Percentiles rank a stretch among this genome's conserved stretches.
These are phyloP conservation scores for Nephotettix cincticeps DNA, from an alignment of 1,140 invertebrate species.

Conservation along the genomic window DNA sequence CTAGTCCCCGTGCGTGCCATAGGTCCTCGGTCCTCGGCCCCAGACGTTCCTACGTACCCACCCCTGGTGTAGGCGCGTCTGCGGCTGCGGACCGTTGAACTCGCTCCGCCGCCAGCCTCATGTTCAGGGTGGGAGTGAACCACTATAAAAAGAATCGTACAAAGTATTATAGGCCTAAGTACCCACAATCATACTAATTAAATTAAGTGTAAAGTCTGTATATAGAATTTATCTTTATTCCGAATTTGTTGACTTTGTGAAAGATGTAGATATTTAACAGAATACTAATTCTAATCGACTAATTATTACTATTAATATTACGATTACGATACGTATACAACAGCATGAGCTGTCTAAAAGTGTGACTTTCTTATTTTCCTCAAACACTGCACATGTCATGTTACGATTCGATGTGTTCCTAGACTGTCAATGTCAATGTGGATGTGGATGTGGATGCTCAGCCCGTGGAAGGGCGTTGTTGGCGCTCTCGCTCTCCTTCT, in stretches of 20 bases:
- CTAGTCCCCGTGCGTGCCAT: background rate
- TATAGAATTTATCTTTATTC: background rate
- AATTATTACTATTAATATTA: conserved; percentile 8
- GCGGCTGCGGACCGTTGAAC: no score
- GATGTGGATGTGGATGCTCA: background rate
- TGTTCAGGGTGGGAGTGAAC: background rate
- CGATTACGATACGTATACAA: background rate
- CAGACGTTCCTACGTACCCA: background rate
- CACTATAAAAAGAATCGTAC: conserved; percentile 32
- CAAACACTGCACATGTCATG: background rate
- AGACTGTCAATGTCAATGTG: background rate
- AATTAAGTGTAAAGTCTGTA: conserved; percentile 7
- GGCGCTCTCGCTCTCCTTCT: background rate
- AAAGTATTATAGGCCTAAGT: conserved; percentile 39
- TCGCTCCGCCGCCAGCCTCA: no score
- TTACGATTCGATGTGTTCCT: no score
- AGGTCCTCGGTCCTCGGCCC: background rate
- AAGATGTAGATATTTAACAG: conserved; percentile 4
- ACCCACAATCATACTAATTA: conserved; percentile 12
- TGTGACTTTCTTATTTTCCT: background rate
- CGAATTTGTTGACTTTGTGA: background rate
- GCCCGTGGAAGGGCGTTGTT: background rate
- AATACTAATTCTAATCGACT: conserved; percentile 11
- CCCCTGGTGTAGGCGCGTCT: no score
- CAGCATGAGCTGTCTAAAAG: background rate